These are phyloP conservation scores for Tetrax tetrax DNA, from an alignment of 2,113 vertebrate species.

Conservation along the genomic window DNA sequence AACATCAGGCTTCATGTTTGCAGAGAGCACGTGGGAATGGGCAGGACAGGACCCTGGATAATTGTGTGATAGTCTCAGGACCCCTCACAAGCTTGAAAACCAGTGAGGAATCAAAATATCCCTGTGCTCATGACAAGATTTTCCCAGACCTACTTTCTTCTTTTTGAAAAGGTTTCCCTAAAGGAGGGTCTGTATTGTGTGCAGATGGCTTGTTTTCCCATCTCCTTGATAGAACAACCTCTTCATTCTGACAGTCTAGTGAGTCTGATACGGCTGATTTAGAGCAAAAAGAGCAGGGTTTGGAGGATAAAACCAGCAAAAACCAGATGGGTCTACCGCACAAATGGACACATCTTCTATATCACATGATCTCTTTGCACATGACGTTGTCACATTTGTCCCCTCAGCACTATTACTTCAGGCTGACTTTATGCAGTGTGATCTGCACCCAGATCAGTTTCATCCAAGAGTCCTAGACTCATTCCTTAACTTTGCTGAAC, in stretches of 20 bases:
- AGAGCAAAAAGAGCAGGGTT: not conserved
- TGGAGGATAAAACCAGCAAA: not conserved
- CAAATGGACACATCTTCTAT: not conserved
- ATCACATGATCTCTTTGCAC: not conserved
- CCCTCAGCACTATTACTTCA: not conserved
- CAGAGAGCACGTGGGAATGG: not conserved
- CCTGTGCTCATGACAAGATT: not conserved
- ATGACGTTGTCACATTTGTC: not conserved
- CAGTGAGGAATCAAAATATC: not conserved
- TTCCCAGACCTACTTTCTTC: not conserved
- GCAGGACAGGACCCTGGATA: not conserved
- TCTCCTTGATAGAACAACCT: not conserved
- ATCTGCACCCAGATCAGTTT: not conserved
- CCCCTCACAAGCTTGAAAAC: not conserved
- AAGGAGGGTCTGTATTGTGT: not conserved
- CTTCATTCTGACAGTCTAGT: not conserved
- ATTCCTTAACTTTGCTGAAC: not conserved
- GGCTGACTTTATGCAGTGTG: not conserved
- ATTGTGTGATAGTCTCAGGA: not conserved
- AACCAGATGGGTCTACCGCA: fast-evolving
- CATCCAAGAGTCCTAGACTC: not conserved
- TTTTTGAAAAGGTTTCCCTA: not conserved
- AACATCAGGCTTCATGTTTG: not conserved
- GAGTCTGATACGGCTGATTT: not conserved
- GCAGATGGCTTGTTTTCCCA: not conserved